Evolutionary conservation across 2,888 invertebrate species (phyloP).

Genomic region (Siphlonurus alternatus): DNA sequence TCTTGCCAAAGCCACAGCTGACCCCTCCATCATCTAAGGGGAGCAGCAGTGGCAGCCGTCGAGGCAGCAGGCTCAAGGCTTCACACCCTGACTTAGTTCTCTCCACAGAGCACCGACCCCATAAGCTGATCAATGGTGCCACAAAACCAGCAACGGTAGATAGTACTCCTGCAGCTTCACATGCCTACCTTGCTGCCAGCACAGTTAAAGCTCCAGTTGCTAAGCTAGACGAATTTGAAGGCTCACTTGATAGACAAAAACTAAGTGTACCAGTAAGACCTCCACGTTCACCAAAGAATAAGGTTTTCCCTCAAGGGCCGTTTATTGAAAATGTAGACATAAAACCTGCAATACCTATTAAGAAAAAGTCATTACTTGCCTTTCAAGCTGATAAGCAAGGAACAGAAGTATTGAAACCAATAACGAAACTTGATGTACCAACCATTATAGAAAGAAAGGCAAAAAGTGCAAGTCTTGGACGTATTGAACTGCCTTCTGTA

Average conservation of each 20-base stretch:
- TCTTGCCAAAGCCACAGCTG: not conserved
- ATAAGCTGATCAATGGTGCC: no score
- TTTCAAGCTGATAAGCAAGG: slow-evolving; percentile 4
- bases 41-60: no score
- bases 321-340: not conserved
- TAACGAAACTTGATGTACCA: not conserved
- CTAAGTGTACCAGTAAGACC: slow-evolving; percentile 8
- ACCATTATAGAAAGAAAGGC: not conserved
- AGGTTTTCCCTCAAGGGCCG: slow-evolving; percentile 2
- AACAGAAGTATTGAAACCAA: not conserved
- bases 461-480: no score
- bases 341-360: not conserved
- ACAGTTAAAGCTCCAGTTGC: not conserved
- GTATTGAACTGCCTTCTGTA: no score
- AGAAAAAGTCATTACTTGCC: slow-evolving; percentile 5
- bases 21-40: not conserved
- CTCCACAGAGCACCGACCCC: not conserved
- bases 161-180: not conserved
- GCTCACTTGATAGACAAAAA: no score
- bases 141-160: not conserved
- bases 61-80: not conserved
- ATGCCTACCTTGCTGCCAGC: not conserved
- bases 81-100: not conserved
- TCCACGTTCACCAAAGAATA: slow-evolving; percentile 7
- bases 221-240: not conserved